Base-by-base conservation (phyloP, 1,140 invertebrate species). In the Drosophila varians region DNA sequence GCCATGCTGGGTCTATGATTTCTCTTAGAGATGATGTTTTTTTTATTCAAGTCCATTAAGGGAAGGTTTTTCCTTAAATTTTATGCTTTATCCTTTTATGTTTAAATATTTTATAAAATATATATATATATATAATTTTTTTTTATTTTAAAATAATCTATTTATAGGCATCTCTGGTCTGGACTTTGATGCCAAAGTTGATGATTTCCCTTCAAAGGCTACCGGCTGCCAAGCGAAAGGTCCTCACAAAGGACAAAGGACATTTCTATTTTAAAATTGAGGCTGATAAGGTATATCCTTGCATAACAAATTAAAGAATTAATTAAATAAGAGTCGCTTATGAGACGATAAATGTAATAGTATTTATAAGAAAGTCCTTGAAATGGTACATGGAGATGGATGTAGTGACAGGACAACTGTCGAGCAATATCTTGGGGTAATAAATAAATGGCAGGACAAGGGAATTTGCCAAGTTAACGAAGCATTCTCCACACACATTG, bases 401-500 rank as follows among this genome's bases (percentile, higher is more conserved):
- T 65, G 43, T 25, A 34, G 34, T 31, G 14, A 28, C 61, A 36
- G 21, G 18, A 16, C 21, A 51, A 42, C 62, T 45, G 42, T 62
- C 46, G 60, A 45, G 23, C 14, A 12, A 65, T 66, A 26, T 52
- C 60, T 65, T 52, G 62, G 60, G 62, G 60, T 66, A 66, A 65
- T 56, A 56, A 42, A 56, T 64, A 64, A 64, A 64, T 64, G 60
- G 60, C 60, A 64, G 60, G 62, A 65, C 62, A 52, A 65, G 62
- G 62, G 62, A 66, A 66, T 66, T 66, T 66, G 36, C 62, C 58
- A 66, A 66, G 62, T 65, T 66, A 66, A 66, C 58, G 62, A 66
- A 66, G 60, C 62, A 36, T 66, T 52, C 60, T 53, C 34, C 40
- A 51, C 16, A 45, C 36, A 31, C 28, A 31, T 28, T 28, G 26